phyloP scores from a whole-genome alignment of 2,113 vertebrate genomes.

The Notothenia coriiceps region DNA sequence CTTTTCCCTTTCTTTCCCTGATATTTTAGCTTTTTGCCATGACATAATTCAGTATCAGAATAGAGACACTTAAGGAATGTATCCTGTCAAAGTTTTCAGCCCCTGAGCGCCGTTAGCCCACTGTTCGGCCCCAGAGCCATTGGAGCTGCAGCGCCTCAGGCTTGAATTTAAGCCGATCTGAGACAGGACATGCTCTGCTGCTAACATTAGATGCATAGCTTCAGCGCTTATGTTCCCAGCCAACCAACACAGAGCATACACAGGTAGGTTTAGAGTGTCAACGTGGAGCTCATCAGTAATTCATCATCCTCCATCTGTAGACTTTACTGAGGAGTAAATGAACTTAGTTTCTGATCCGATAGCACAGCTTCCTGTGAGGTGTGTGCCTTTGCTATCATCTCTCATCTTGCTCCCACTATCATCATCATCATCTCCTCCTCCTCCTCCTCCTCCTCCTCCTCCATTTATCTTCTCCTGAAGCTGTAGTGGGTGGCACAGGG shows the following conservation, averaged over 20 bases:
- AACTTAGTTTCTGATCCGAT: conserved; percentile 39
- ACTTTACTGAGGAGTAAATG: conserved; percentile 45
- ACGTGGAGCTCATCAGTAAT: conserved; percentile 37
- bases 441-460: conserved; percentile 17
- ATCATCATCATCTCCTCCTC: conserved; percentile 11
- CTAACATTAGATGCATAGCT: conserved; percentile 47
- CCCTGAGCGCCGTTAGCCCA: conserved; percentile 7
- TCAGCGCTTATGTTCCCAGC: conserved; percentile 13
- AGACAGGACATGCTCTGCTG: conserved; percentile 49
- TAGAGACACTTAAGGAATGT: too few relatives aligned
- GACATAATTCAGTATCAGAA: too few relatives aligned
- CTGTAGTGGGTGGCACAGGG: conserved; percentile 47
- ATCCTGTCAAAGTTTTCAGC: conserved; percentile 8
- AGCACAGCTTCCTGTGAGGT: conserved; percentile 31
- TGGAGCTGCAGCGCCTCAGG: conserved; percentile 45
- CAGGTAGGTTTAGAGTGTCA: not conserved
- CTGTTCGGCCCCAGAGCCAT: conserved; percentile 47
- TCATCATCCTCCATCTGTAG: conserved; percentile 24
- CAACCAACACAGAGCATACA: conserved; percentile 20
- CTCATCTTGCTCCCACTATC: conserved; percentile 47
- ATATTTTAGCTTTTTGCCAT: too few relatives aligned
- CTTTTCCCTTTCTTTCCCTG: too few relatives aligned
- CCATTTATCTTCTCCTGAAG: conserved; percentile 47
- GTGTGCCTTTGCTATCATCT: conserved; percentile 34
- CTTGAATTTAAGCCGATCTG: conserved; percentile 52